phyloP scores from a whole-genome alignment of 2,888 invertebrate genomes.

The Chromoteleia sp. region DNA sequence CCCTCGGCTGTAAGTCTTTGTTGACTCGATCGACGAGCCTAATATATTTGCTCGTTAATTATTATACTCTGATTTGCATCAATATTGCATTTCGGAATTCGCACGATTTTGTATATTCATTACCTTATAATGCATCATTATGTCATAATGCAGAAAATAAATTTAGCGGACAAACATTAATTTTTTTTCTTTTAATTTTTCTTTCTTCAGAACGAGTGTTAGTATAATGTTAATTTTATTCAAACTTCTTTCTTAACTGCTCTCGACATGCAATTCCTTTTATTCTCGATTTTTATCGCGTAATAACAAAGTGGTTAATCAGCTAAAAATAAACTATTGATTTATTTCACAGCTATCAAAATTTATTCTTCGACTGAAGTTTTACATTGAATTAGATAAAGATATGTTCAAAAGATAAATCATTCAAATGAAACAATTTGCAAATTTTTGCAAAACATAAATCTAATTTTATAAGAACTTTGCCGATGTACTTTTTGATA shows the following conservation, averaged over 20 bases:
- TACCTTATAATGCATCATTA: not conserved
- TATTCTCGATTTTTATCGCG: conserved; percentile 29
- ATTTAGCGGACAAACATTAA: not conserved
- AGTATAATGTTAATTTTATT: conserved; percentile 20
- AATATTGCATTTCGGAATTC: conserved; percentile 24
- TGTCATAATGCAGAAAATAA: too few relatives aligned
- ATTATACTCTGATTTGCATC: too few relatives aligned
- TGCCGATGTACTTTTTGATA: too few relatives aligned
- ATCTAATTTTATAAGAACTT: too few relatives aligned
- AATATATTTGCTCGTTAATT: too few relatives aligned
- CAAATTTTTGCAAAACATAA: too few relatives aligned
- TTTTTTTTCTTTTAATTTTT: conserved; percentile 2
- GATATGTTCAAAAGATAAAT: not conserved
- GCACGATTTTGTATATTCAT: not conserved
- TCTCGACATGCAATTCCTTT: conserved; percentile 23
- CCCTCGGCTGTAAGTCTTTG: too few relatives aligned
- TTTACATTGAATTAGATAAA: not conserved
- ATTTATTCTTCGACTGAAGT: not conserved
- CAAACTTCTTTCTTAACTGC: conserved; percentile 13
- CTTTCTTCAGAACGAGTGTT: too few relatives aligned
- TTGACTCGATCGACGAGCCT: too few relatives aligned
- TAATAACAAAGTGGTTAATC: not conserved
- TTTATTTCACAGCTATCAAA: not conserved
- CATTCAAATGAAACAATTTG: too few relatives aligned
- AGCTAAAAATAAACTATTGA: conserved; percentile 33